These are phyloP conservation scores for Otus scops DNA, from an alignment of 2,797 vertebrate genomes.

Conservation along the genomic window DNA sequence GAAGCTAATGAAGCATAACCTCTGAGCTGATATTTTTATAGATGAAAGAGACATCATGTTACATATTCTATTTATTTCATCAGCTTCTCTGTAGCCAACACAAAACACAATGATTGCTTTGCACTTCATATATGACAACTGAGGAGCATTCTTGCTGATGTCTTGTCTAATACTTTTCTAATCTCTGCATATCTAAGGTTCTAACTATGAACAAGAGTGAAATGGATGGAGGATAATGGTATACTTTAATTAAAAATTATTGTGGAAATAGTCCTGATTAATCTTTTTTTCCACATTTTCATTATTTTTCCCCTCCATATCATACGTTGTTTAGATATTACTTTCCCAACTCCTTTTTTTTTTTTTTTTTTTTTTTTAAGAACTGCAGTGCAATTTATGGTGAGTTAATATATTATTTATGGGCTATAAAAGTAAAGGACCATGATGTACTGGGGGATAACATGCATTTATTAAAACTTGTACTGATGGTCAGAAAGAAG, in stretches of 20 bases:
- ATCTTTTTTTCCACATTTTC: neutral
- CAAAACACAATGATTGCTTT: slow-evolving; percentile 50
- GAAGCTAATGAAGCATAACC: slow-evolving; percentile 76
- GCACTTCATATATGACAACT: slow-evolving; percentile 52
- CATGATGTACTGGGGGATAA: neutral
- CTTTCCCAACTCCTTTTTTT: rapidly evolving
- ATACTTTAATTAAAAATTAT: slow-evolving; percentile 5
- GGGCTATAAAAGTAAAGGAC: neutral
- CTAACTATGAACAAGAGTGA: slow-evolving; percentile 13
- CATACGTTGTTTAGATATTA: neutral
- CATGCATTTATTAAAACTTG: neutral
- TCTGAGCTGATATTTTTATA: slow-evolving; percentile 69
- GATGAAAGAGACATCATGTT: slow-evolving; percentile 75
- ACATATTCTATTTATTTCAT: slow-evolving; percentile 74
- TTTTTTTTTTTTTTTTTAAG: neutral
- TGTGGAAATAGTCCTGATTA: neutral
- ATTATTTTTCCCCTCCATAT: neutral
- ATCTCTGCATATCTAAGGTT: slow-evolving; percentile 8
- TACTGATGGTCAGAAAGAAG: neutral
- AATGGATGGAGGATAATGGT: neutral
- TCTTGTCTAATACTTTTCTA: slow-evolving; percentile 25
- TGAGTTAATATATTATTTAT: neutral
- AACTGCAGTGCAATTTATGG: neutral
- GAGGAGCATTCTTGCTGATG: slow-evolving; percentile 16
- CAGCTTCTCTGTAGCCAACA: slow-evolving; percentile 46